Evolutionary conservation across 2,888 invertebrate species (phyloP).

Genomic region (Actias luna): DNA sequence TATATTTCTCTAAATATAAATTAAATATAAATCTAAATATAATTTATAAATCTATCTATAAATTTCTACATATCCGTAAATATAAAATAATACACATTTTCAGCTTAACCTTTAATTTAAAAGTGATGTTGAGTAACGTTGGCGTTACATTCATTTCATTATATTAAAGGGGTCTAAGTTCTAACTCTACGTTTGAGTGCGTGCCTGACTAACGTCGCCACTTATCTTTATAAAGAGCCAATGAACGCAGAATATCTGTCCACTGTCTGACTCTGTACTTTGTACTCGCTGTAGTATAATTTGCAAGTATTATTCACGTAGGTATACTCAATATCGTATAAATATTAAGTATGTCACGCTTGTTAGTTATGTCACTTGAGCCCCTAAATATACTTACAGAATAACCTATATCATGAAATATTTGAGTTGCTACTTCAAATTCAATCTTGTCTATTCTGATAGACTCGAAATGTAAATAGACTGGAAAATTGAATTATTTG

Average conservation of each 20-base stretch:
- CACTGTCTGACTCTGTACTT: slow-evolving; percentile 19
- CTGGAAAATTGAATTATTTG: not conserved
- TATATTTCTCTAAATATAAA: too few species aligned
- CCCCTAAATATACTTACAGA: not conserved
- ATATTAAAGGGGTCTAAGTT: slow-evolving; percentile 5
- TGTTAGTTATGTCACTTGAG: not conserved
- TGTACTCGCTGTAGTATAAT: slow-evolving; percentile 7
- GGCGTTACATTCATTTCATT: not conserved
- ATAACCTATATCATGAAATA: not conserved
- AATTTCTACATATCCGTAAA: too few species aligned
- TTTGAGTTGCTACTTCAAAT: not conserved
- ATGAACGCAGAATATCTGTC: slow-evolving; percentile 33
- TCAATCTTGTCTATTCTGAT: not conserved
- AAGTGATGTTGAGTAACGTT: not conserved
- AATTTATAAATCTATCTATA: too few species aligned
- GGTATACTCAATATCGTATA: not conserved
- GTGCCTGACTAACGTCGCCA: slow-evolving; percentile 18
- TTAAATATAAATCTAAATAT: too few species aligned
- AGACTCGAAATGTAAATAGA: not conserved
- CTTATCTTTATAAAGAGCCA: slow-evolving; percentile 39
- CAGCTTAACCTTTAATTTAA: too few species aligned
- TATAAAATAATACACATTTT: too few species aligned
- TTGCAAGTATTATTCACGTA: slow-evolving; percentile 1
- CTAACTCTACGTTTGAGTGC: slow-evolving; percentile 10
- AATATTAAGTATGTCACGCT: not conserved